phyloP scores from a whole-genome alignment of 2,888 invertebrate genomes.

The Drosophila atroscutellata region DNA sequence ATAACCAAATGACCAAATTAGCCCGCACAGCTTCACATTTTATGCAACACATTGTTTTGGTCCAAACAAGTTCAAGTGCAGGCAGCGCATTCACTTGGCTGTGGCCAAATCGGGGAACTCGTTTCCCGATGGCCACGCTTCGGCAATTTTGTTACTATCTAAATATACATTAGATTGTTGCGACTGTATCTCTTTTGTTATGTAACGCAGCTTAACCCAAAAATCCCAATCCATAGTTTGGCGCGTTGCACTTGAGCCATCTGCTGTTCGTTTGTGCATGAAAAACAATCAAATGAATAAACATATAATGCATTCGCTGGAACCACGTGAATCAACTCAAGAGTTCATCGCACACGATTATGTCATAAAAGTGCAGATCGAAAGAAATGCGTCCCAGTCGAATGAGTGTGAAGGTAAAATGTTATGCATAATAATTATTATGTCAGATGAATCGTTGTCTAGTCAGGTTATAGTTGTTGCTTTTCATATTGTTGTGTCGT shows the following conservation, averaged over 20 bases:
- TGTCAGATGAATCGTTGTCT: constrained; percentile 60
- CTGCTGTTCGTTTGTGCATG: constrained; percentile 35
- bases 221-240: constrained; percentile 60
- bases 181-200: constrained; percentile 37
- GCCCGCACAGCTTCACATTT: constrained; percentile 28
- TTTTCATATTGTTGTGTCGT: constrained; percentile 18
- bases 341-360: constrained; percentile 53
- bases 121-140: constrained; percentile 59
- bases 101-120: constrained; percentile 45
- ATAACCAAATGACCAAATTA: constrained; percentile 58
- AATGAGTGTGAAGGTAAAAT: constrained; percentile 59
- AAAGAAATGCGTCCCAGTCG: constrained; percentile 51
- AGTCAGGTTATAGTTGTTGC: constrained; percentile 18
- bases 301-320: constrained; percentile 3
- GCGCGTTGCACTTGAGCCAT: constrained; percentile 53
- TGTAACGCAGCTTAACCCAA: constrained; percentile 58
- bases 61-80: constrained; percentile 78
- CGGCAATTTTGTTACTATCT: constrained; percentile 54
- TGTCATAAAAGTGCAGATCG: constrained; percentile 53
- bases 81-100: constrained; percentile 46
- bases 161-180: constrained; percentile 36
- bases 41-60: constrained; percentile 62
- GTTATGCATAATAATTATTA: constrained; percentile 72
- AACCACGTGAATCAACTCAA: constrained; percentile 13
- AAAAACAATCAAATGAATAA: constrained; percentile 15